Percentiles rank a stretch among this genome's conserved stretches.
Evolutionary conservation across 2,888 invertebrate species (phyloP).

Genomic region (Acrocyrtus sp.): DNA sequence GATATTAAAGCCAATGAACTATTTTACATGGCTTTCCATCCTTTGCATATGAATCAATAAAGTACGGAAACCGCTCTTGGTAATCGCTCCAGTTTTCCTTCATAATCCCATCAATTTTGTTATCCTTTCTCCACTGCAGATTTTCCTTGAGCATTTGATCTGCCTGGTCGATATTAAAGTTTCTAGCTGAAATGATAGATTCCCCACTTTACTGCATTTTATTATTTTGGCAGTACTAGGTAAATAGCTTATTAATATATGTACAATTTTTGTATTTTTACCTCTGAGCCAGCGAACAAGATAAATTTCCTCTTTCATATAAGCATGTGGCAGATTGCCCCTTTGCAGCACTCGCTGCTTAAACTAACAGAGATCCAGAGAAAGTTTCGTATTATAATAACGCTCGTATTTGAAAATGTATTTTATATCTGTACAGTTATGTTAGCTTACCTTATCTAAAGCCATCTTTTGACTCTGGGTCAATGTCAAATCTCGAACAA

Average conservation of each 20-base stretch:
- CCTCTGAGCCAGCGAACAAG: constrained; percentile 32
- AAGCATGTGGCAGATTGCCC: background rate
- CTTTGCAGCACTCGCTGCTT: background rate
- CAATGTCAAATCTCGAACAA: constrained; percentile 11
- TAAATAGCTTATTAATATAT: background rate
- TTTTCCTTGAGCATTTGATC: constrained; percentile 19
- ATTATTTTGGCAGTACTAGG: background rate
- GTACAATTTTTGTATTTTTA: background rate
- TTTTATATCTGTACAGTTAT: background rate
- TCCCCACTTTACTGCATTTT: background rate
- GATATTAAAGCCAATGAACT: background rate
- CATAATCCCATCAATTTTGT: constrained; percentile 7
- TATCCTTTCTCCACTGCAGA: constrained; percentile 23
- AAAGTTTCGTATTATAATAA: too few species aligned
- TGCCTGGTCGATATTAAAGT: constrained; percentile 23
- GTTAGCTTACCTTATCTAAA: constrained; percentile 24
- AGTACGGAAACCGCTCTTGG: background rate
- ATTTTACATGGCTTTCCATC: constrained; percentile 22
- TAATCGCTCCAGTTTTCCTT: constrained; percentile 20
- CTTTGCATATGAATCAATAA: constrained; percentile 18
- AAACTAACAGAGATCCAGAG: too few species aligned
- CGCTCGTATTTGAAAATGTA: too few species aligned
- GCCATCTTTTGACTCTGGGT: constrained; percentile 10
- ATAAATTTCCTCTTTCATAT: constrained; percentile 27
- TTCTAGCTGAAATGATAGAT: constrained; percentile 2